Evolutionary conservation across 2,888 invertebrate genomes (phyloP).

Genomic region (Azorinus chamasolen): DNA sequence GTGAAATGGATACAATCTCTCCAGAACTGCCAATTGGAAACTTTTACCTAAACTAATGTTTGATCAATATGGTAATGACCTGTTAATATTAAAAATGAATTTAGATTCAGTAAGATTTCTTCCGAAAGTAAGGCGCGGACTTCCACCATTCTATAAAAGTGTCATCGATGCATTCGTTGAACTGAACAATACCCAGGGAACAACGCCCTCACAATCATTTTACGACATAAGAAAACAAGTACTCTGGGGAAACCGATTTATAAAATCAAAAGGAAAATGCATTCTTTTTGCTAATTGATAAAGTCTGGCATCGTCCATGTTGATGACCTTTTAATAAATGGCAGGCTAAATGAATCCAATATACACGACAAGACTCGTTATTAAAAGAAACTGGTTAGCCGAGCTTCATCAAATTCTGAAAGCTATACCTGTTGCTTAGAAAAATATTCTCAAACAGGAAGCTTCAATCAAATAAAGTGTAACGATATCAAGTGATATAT

Average conservation of each 20-base stretch:
- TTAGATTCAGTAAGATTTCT: slow-evolving; percentile 1
- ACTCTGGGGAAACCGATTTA: not conserved
- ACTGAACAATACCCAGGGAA: no score
- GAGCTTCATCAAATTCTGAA: not conserved
- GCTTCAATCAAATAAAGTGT: not conserved
- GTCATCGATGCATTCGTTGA: no score
- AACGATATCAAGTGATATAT: not conserved
- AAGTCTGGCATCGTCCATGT: no score
- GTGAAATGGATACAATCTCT: no score
- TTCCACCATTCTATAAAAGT: no score
- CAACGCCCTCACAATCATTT: not conserved
- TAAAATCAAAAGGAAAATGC: slow-evolving; percentile 3
- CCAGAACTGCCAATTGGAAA: not conserved
- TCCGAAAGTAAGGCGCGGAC: not conserved
- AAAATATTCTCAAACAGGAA: not conserved
- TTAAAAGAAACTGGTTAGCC: slow-evolving; percentile 6
- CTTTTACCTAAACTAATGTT: not conserved
- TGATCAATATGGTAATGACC: not conserved
- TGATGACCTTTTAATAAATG: no score
- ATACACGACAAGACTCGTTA: no score
- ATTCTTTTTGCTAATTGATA: not conserved
- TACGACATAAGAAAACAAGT: not conserved
- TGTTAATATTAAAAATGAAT: slow-evolving; percentile 6
- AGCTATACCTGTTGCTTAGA: not conserved
- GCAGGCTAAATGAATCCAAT: no score